Evolutionary conservation across 2,888 invertebrate genomes (phyloP).

Genomic region (Ophioninae sp.): DNA sequence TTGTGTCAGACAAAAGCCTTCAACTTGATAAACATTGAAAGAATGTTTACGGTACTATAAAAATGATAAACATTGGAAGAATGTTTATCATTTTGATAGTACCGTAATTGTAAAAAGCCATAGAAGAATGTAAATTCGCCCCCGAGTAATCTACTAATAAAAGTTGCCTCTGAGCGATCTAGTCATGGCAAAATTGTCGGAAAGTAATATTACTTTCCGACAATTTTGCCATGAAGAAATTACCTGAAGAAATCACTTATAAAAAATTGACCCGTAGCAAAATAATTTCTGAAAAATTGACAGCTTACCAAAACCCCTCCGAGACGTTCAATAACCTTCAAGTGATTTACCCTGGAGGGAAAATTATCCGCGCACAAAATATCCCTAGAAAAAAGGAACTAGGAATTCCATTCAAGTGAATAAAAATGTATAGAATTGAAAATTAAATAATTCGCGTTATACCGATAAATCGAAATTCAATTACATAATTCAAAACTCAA

Average conservation of each 20-base stretch:
- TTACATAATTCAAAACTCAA: not conserved
- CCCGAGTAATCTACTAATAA: not conserved
- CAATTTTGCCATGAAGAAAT: too few relatives aligned
- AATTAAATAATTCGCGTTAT: not conserved
- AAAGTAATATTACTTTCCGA: not conserved
- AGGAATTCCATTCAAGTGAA: not conserved
- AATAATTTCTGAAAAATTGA: too few relatives aligned
- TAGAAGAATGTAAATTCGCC: not conserved
- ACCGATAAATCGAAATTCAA: not conserved
- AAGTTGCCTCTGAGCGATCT: not conserved
- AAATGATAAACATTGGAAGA: not conserved
- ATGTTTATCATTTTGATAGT: not conserved
- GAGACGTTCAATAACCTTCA: too few relatives aligned
- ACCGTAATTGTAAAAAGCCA: not conserved
- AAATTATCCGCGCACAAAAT: not conserved
- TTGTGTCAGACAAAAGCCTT: not conserved
- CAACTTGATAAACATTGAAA: not conserved
- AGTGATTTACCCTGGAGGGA: not conserved
- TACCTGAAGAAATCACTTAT: too few relatives aligned
- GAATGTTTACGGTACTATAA: too few relatives aligned
- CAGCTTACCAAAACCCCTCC: too few relatives aligned
- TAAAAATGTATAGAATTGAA: not conserved
- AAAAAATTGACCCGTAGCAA: too few relatives aligned
- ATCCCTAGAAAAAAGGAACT: not conserved
- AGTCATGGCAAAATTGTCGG: not conserved